These are phyloP conservation scores for Cantharis rustica DNA, from an alignment of 2,888 invertebrate genomes.

Conservation along the genomic window DNA sequence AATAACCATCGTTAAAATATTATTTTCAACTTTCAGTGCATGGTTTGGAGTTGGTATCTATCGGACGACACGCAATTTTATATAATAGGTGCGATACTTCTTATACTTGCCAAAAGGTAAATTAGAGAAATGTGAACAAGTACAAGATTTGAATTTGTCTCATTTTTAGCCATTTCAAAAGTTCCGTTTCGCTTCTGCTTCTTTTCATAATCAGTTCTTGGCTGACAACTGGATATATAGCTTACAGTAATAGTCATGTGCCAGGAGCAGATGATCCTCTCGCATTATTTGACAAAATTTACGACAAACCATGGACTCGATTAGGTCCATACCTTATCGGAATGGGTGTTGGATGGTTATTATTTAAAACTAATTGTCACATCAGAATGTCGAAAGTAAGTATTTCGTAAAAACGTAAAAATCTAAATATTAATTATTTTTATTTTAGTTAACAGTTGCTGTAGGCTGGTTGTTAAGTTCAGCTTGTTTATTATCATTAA, in stretches of 20 bases:
- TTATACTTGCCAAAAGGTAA: slow-evolving; percentile 75
- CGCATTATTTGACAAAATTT: slow-evolving; percentile 85
- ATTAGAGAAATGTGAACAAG: slow-evolving; percentile 2
- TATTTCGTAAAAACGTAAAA: not conserved
- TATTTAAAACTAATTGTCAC: slow-evolving; percentile 81
- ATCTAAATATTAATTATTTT: not conserved
- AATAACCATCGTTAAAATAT: not conserved
- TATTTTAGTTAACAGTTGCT: slow-evolving; percentile 64
- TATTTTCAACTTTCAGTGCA: slow-evolving; percentile 65
- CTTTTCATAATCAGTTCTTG: slow-evolving; percentile 77
- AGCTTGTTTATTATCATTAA: slow-evolving; percentile 70
- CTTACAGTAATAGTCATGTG: slow-evolving; percentile 77
- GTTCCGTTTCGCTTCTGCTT: slow-evolving; percentile 69
- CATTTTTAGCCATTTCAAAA: slow-evolving; percentile 72
- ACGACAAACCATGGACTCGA: slow-evolving; percentile 88
- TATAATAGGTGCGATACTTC: slow-evolving; percentile 77
- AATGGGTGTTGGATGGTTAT: slow-evolving; percentile 81
- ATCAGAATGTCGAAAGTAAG: slow-evolving; percentile 72
- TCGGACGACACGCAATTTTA: slow-evolving; percentile 89
- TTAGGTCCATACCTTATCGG: slow-evolving; percentile 84
- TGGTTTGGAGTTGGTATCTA: slow-evolving; percentile 91
- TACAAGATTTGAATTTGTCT: not conserved
- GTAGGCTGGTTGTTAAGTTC: slow-evolving; percentile 74
- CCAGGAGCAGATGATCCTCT: slow-evolving; percentile 80
- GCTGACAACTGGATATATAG: slow-evolving; percentile 79